phyloP scores from a whole-genome alignment of 2,797 vertebrate species.

The Alca torda region DNA sequence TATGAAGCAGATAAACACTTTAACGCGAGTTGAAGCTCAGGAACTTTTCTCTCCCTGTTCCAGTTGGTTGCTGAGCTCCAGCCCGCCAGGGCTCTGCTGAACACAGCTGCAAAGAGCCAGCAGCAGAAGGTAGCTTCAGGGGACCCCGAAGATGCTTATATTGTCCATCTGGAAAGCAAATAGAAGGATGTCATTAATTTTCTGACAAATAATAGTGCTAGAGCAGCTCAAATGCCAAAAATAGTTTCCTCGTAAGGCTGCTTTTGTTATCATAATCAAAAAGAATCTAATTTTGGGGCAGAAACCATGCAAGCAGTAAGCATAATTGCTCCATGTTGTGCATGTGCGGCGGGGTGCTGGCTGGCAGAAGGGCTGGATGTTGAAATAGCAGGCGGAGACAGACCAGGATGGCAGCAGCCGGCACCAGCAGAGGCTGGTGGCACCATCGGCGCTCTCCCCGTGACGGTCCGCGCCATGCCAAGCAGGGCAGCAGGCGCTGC shows the following conservation, averaged over 20 bases:
- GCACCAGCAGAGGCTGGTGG: not conserved
- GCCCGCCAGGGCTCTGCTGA: not conserved
- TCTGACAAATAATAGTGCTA: not conserved
- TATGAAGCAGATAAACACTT: slow-evolving; percentile 19
- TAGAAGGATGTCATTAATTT: not conserved
- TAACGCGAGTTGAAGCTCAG: not conserved
- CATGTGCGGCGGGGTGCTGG: not conserved
- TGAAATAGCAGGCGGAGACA: not conserved
- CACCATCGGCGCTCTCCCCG: accelerated
- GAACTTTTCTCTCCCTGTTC: not conserved
- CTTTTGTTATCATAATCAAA: not conserved
- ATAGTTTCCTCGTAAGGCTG: not conserved
- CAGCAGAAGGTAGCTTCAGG: not conserved
- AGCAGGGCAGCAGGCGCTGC: not conserved
- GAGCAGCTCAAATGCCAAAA: not conserved
- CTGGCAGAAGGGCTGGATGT: not conserved
- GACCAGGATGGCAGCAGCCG: accelerated
- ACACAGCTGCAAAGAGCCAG: not conserved
- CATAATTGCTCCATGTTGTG: accelerated
- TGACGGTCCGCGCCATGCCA: accelerated
- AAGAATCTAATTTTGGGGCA: not conserved
- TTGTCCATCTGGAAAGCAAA: slow-evolving; percentile 19
- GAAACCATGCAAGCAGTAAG: not conserved
- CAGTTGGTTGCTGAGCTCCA: not conserved
- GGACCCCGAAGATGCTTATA: not conserved